Evolutionary conservation across 2,113 vertebrate genomes (phyloP).

Genomic region (Odocoileus virginianus): DNA sequence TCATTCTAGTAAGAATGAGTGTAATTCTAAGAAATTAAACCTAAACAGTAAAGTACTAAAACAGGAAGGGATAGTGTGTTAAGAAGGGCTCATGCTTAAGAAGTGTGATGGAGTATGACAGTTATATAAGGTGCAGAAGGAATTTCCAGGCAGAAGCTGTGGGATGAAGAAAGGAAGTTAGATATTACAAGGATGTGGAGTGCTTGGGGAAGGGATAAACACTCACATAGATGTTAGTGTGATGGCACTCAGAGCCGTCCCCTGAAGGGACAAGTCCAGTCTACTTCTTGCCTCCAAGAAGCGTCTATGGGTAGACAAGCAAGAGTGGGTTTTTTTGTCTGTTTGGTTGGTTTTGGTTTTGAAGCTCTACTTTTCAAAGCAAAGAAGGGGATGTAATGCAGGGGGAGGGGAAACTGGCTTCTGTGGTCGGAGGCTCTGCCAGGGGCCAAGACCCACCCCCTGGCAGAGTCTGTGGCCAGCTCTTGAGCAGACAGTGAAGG

Average conservation of each 20-base stretch:
- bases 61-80: neutral
- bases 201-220: neutral
- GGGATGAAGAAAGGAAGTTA: neutral
- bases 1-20: neutral
- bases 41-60: neutral
- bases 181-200: neutral
- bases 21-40: neutral
- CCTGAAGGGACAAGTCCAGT: neutral
- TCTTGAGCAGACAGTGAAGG: neutral
- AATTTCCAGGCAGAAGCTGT: neutral
- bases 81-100: neutral
- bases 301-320: neutral
- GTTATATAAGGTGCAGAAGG: neutral
- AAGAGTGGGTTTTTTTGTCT: neutral
- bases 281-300: neutral
- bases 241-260: neutral
- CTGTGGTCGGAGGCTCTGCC: neutral
- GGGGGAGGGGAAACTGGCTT: neutral
- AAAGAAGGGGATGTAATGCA: neutral
- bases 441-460: neutral
- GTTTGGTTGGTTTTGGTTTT: neutral
- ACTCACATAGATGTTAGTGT: slow-evolving; percentile 21
- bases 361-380: slow-evolving; percentile 22
- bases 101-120: neutral
- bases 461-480: neutral